A percentile compares a stretch with the other conserved stretches of the same genome.
phyloP scores from a whole-genome alignment of 2,888 invertebrate genomes.

The Diloba caeruleocephala region DNA sequence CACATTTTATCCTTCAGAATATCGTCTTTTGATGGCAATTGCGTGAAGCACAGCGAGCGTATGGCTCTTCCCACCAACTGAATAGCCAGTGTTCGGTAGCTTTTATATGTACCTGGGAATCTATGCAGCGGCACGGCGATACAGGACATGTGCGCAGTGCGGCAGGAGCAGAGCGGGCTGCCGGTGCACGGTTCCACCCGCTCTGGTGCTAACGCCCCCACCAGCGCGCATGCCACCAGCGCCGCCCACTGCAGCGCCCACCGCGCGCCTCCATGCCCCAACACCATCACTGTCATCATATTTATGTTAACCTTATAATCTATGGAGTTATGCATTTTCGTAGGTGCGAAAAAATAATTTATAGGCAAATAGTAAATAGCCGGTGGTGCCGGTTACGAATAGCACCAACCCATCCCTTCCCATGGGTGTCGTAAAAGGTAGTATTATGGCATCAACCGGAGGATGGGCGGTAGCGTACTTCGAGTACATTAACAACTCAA shows the following conservation, averaged over 20 bases:
- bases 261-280: conserved; percentile 77
- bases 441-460: too few relatives aligned
- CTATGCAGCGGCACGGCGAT: conserved; percentile 92
- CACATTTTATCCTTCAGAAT: too few relatives aligned
- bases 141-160: conserved; percentile 91
- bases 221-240: conserved; percentile 81
- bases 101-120: conserved; percentile 89
- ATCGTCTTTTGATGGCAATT: too few relatives aligned
- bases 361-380: too few relatives aligned
- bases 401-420: too few relatives aligned
- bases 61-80: neutral
- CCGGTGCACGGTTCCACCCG: conserved; percentile 90
- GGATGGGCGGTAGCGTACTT: too few relatives aligned
- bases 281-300: conserved; percentile 80
- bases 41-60: too few relatives aligned
- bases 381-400: too few relatives aligned
- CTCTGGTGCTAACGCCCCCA: conserved; percentile 79
- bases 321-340: too few relatives aligned
- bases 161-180: conserved; percentile 92
- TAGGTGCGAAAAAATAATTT: too few relatives aligned
- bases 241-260: conserved; percentile 80
- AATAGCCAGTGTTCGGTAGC: neutral
- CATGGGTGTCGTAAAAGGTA: too few relatives aligned
- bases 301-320: neutral
- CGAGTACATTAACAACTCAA: too few relatives aligned